Percentiles rank a stretch among this genome's conserved stretches.
Evolutionary conservation across 2,888 invertebrate species (phyloP).

Genomic region (Schrankia costaestrigalis): DNA sequence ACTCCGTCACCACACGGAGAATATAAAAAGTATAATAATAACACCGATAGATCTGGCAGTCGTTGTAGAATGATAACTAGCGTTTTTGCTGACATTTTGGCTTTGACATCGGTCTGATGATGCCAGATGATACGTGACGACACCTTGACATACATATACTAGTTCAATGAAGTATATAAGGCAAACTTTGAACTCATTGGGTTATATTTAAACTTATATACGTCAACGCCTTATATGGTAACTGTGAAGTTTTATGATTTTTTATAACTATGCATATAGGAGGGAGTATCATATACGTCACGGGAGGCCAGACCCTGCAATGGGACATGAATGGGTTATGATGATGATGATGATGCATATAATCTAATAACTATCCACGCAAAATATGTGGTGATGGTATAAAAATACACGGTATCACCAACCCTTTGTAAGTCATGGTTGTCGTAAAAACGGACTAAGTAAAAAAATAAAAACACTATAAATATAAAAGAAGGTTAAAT

Average conservation of each 20-base stretch:
- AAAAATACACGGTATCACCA: too few species aligned
- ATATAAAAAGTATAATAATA: conserved; percentile 6
- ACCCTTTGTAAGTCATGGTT: too few species aligned
- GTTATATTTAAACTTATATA: conserved; percentile 8
- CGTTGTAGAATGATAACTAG: conserved; percentile 22
- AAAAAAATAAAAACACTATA: too few species aligned
- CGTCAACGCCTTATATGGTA: conserved; percentile 8
- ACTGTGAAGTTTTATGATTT: neutral
- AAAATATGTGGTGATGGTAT: too few species aligned
- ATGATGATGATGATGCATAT: too few species aligned
- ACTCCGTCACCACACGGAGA: conserved; percentile 25
- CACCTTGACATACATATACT: conserved; percentile 49
- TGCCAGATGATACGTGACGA: conserved; percentile 49
- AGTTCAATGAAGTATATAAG: conserved; percentile 20
- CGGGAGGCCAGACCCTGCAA: too few species aligned
- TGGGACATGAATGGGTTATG: too few species aligned
- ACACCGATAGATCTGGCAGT: conserved; percentile 22
- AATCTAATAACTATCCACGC: too few species aligned
- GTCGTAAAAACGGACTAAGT: too few species aligned
- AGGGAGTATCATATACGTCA: too few species aligned
- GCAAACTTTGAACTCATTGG: conserved; percentile 13
- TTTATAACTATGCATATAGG: too few species aligned
- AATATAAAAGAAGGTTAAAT: too few species aligned
- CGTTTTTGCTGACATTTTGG: conserved; percentile 39
- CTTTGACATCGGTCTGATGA: conserved; percentile 39